Evolutionary conservation across 2,113 vertebrate species (phyloP).

Genomic region (Synodontis membranacea): DNA sequence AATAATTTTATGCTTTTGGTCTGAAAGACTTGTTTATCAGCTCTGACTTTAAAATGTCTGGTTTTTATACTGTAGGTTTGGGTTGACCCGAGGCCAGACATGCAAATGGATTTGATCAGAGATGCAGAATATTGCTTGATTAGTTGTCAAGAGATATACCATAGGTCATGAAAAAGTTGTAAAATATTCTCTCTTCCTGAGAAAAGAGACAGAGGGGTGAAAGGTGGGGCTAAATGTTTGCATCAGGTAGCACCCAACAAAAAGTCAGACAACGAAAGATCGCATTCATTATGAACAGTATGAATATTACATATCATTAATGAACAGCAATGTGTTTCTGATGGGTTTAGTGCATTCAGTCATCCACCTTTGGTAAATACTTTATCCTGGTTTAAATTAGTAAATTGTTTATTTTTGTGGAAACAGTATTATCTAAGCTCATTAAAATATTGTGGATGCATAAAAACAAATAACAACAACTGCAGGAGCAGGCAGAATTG

Average conservation of each 20-base stretch:
- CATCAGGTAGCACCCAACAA: neutral
- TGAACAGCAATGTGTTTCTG: neutral
- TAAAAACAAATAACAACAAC: neutral
- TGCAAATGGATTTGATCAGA: neutral
- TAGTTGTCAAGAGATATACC: neutral
- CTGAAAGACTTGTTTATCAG: neutral
- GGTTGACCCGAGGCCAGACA: neutral
- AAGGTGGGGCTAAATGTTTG: neutral
- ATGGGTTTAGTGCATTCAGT: neutral
- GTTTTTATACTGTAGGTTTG: neutral
- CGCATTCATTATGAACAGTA: too few relatives aligned
- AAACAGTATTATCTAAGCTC: neutral
- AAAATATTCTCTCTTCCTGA: neutral
- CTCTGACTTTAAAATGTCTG: neutral
- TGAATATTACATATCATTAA: too few relatives aligned
- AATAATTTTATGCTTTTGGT: neutral
- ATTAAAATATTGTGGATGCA: neutral
- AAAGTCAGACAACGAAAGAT: neutral
- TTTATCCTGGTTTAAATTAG: neutral
- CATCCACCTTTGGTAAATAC: neutral
- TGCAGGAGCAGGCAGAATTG: neutral
- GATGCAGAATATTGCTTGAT: neutral
- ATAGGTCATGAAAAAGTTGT: neutral
- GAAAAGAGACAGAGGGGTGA: neutral
- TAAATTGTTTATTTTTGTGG: neutral